These are phyloP conservation scores for Macrophya alboannulata DNA, from an alignment of 2,888 invertebrate genomes.

Conservation along the genomic window DNA sequence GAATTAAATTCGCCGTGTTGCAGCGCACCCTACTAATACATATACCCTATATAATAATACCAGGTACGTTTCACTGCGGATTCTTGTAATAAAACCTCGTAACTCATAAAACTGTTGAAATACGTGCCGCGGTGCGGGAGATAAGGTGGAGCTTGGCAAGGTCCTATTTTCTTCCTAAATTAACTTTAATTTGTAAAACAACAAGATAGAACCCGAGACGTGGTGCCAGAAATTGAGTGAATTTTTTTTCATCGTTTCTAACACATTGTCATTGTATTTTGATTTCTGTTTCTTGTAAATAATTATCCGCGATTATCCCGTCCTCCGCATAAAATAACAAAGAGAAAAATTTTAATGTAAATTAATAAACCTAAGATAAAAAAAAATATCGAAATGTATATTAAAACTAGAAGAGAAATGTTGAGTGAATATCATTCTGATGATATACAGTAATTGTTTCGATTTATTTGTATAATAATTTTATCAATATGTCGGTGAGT, in stretches of 20 bases:
- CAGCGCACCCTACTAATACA: background rate
- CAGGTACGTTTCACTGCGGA: slow-evolving; percentile 16
- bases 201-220: background rate
- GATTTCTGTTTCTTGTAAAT: background rate
- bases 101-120: slow-evolving; percentile 45
- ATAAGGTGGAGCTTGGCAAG: slow-evolving; percentile 23
- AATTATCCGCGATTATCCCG: background rate
- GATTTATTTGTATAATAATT: slow-evolving; percentile 13
- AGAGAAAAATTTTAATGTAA: background rate
- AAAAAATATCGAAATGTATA: background rate
- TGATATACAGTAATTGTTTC: background rate
- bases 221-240: too few species aligned
- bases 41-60: background rate
- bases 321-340: background rate
- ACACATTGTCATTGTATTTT: background rate
- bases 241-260: background rate
- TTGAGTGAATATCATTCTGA: background rate
- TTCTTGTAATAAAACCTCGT: slow-evolving; percentile 36
- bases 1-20: background rate
- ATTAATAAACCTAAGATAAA: background rate
- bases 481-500: slow-evolving; percentile 21
- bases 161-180: slow-evolving; percentile 19
- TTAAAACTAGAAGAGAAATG: background rate
- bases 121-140: slow-evolving; percentile 26
- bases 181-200: slow-evolving; percentile 32